Percentiles rank a stretch among this genome's conserved stretches.
Conservation (phyloP, 2,888 invertebrate genomes). For the Cerastis rubricosa region DNA sequence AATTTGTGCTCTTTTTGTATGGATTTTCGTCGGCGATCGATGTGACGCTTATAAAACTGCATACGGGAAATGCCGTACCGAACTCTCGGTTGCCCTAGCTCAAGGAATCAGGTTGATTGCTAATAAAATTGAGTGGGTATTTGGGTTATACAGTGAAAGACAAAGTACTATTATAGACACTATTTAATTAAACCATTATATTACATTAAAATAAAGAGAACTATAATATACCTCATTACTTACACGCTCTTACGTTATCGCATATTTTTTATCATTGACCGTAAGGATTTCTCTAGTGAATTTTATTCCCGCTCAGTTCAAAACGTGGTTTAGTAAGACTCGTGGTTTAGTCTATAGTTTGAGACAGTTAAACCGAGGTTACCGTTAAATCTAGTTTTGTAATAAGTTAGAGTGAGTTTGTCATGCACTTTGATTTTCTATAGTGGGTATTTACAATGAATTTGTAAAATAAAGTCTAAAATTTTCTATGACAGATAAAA, state of each 20-base stretch:
- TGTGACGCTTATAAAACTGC: too few relatives aligned
- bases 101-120: not conserved
- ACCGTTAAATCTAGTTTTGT: not conserved
- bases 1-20: too few relatives aligned
- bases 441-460: slow-evolving; percentile 55
- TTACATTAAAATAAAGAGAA: slow-evolving; percentile 57
- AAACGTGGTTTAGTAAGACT: not conserved
- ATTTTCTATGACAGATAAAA: not conserved
- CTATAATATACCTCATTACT: slow-evolving; percentile 35
- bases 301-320: not conserved
- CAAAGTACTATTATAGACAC: slow-evolving; percentile 26
- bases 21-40: too few relatives aligned
- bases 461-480: slow-evolving; percentile 39
- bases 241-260: slow-evolving; percentile 12
- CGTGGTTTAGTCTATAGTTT: not conserved
- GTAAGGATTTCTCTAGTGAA: not conserved
- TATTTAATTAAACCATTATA: slow-evolving; percentile 61
- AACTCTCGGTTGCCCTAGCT: not conserved
- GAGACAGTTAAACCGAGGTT: not conserved
- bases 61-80: not conserved
- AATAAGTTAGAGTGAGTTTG: not conserved
- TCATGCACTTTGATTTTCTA: slow-evolving; percentile 32
- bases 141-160: slow-evolving; percentile 23
- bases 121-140: not conserved
- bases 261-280: not conserved